Evolutionary conservation across 1,140 invertebrate genomes (phyloP).

Genomic region (Colletes gigas): DNA sequence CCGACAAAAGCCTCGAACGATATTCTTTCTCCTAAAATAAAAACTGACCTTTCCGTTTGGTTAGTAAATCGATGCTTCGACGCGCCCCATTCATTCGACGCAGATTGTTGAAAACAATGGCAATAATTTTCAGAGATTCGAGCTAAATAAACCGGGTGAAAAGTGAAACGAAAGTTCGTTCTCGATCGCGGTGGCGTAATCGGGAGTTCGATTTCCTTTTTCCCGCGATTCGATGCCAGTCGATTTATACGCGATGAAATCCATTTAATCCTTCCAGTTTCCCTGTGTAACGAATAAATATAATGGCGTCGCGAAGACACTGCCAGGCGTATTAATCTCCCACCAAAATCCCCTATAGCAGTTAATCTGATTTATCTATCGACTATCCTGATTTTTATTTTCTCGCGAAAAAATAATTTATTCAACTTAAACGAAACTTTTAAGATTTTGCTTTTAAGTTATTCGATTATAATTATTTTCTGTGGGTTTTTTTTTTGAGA

Average conservation of each 20-base stretch:
- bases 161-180: background rate
- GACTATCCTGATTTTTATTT: no score
- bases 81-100: background rate
- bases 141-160: background rate
- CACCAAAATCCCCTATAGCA: background rate
- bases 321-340: constrained; percentile 31
- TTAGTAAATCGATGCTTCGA: background rate
- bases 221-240: background rate
- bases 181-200: no score
- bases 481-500: no score
- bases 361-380: constrained; percentile 5
- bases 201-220: background rate
- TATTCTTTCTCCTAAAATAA: background rate
- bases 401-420: no score
- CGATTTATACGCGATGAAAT: constrained; percentile 49
- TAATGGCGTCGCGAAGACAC: constrained; percentile 33
- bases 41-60: background rate
- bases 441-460: no score
- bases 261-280: constrained; percentile 43
- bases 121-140: background rate
- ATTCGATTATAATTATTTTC: no score
- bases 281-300: constrained; percentile 47
- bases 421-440: no score
- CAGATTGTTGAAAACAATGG: background rate
- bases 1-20: background rate